These are phyloP conservation scores for Laspeyria flexula DNA, from an alignment of 2,888 invertebrate genomes.

Conservation along the genomic window DNA sequence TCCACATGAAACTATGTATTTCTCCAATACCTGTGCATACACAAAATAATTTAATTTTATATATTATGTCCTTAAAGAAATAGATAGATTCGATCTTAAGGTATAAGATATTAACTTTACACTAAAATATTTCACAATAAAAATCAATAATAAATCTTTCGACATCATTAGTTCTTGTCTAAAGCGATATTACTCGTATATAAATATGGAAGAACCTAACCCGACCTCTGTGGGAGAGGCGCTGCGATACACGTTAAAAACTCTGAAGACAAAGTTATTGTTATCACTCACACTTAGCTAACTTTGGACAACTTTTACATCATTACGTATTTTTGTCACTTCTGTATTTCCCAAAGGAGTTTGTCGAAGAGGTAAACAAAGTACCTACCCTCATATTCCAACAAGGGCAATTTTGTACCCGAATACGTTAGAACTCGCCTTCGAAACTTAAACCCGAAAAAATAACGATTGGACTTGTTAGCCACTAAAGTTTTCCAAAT, in stretches of 20 bases:
- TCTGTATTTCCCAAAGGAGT: conserved; percentile 9
- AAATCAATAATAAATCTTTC: too few species aligned
- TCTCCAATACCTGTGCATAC: too few species aligned
- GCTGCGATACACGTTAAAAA: conserved; percentile 2
- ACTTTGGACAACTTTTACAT: conserved; percentile 11
- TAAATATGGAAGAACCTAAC: too few species aligned
- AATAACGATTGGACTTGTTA: not conserved
- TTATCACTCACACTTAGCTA: conserved; percentile 7
- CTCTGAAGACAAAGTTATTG: conserved; percentile 7
- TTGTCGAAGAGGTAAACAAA: conserved; percentile 1
- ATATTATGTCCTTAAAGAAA: too few species aligned
- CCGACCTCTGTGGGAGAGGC: too few species aligned
- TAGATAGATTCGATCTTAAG: too few species aligned
- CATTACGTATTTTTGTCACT: conserved; percentile 13
- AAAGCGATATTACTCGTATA: not conserved
- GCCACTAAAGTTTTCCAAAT: too few species aligned
- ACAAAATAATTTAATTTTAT: too few species aligned
- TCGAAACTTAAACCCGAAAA: not conserved
- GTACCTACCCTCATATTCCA: not conserved
- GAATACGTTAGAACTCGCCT: not conserved
- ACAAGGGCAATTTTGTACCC: not conserved
- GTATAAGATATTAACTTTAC: too few species aligned
- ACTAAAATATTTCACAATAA: too few species aligned
- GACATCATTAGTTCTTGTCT: too few species aligned
- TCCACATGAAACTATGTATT: too few species aligned